phyloP scores from a whole-genome alignment of 2,113 vertebrate species.

The Columba janthina region DNA sequence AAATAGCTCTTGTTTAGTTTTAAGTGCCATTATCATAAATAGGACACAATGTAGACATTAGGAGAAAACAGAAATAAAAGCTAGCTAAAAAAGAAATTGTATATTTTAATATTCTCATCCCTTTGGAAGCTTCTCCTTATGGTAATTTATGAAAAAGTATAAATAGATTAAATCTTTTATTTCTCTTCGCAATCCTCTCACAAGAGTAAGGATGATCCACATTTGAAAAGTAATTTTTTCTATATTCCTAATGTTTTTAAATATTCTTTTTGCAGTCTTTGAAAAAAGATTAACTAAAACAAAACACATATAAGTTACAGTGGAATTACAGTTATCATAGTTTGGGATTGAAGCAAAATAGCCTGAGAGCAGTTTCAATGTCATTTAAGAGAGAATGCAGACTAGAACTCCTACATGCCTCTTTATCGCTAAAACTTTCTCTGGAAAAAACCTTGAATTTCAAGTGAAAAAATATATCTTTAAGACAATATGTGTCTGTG shows the following conservation, averaged over 20 bases:
- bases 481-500: not conserved
- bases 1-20: not conserved
- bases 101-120: not conserved
- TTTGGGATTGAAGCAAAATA: not conserved
- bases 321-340: not conserved
- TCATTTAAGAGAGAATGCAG: not conserved
- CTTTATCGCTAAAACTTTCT: not conserved
- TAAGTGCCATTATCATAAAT: not conserved
- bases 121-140: not conserved
- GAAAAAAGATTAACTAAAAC: not conserved
- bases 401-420: not conserved
- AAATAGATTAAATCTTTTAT: not conserved
- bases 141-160: not conserved
- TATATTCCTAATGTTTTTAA: not conserved
- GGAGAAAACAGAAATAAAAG: not conserved
- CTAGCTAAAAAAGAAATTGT: not conserved
- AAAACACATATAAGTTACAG: not conserved
- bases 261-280: not conserved
- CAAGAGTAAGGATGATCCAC: not conserved
- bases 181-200: not conserved
- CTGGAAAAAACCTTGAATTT: not conserved
- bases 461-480: not conserved
- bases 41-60: not conserved
- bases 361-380: not conserved
- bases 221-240: not conserved